Percentiles rank a stretch among this genome's conserved stretches.
phyloP scores from a whole-genome alignment of 2,113 vertebrate species.

The Datnioides undecimradiatus region DNA sequence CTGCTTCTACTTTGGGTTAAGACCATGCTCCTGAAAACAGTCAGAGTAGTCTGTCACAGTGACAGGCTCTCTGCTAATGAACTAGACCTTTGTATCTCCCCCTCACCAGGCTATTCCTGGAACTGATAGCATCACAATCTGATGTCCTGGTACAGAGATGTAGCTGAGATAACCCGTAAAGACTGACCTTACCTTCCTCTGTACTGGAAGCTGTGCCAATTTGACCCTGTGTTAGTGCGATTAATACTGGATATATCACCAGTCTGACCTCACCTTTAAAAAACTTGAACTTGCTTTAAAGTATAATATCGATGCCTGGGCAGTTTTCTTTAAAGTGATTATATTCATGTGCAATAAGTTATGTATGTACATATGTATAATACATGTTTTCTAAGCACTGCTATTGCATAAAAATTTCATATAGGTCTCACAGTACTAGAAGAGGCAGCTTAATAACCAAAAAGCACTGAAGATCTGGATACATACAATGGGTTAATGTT shows the following conservation, averaged over 20 bases:
- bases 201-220: slow-evolving; percentile 44
- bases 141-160: slow-evolving; percentile 63
- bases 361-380: background rate
- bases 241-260: slow-evolving; percentile 46
- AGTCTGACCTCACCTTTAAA: slow-evolving; percentile 13
- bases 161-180: slow-evolving; percentile 62
- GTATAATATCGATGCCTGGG: background rate
- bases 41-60: slow-evolving; percentile 49
- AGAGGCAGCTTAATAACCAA: background rate
- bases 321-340: background rate
- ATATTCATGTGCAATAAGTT: background rate
- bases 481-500: background rate
- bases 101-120: slow-evolving; percentile 63
- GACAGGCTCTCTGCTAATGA: slow-evolving; percentile 68
- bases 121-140: slow-evolving; percentile 62
- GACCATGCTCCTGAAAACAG: slow-evolving; percentile 38
- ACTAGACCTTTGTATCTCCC: slow-evolving; percentile 64
- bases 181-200: slow-evolving; percentile 55
- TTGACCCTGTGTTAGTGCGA: slow-evolving; percentile 34
- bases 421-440: background rate
- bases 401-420: background rate
- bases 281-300: slow-evolving; percentile 29
- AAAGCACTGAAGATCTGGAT: background rate
- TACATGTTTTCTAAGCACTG: background rate
- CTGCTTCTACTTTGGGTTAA: slow-evolving; percentile 41